phyloP scores from a whole-genome alignment of 1,140 invertebrate species.

The Scaptomyza montana region DNA sequence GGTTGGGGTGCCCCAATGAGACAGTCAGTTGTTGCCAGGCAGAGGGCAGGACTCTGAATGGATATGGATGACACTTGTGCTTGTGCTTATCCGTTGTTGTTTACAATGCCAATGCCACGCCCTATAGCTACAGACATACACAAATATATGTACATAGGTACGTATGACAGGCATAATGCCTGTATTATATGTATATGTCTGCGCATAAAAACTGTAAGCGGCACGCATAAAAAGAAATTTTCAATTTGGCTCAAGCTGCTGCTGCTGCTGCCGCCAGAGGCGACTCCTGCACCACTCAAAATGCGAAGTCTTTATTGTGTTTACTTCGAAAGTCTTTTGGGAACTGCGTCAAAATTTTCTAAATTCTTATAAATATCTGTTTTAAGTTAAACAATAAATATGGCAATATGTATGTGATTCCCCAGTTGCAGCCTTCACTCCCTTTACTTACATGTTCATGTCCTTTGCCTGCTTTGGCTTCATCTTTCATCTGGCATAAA shows the following conservation, averaged over 20 bases:
- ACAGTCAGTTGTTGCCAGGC: slow-evolving; percentile 45
- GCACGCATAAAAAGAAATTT: slow-evolving; percentile 72
- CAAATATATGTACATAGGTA: slow-evolving; percentile 9
- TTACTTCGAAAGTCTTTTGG: slow-evolving; percentile 27
- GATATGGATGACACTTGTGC: slow-evolving; percentile 69
- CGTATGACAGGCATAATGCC: slow-evolving; percentile 20
- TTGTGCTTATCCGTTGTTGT: slow-evolving; percentile 76
- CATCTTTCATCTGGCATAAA: slow-evolving; percentile 35
- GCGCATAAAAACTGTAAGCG: slow-evolving; percentile 70
- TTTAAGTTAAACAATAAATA: slow-evolving; percentile 77
- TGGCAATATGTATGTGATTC: slow-evolving; percentile 24
- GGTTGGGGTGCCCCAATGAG: slow-evolving; percentile 23
- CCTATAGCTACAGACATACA: slow-evolving; percentile 44
- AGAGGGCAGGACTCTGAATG: slow-evolving; percentile 16
- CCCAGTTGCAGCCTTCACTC: slow-evolving; percentile 5
- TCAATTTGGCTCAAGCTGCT: slow-evolving; percentile 61
- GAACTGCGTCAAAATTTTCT: slow-evolving; percentile 49
- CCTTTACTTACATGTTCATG: slow-evolving; percentile 17
- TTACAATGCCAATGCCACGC: slow-evolving; percentile 74
- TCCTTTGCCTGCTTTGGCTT: slow-evolving; percentile 25
- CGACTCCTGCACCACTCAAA: slow-evolving; percentile 6
- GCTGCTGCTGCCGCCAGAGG: slow-evolving; percentile 16
- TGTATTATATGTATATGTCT: slow-evolving; percentile 74
- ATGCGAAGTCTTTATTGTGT: slow-evolving; percentile 5
- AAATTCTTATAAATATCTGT: slow-evolving; percentile 56